Evolutionary conservation across 30 jellyfish, hydroid and myxozoan genomes (phyloP), one percentile per base, ranked within the genome.

Genomic region (Aurelia aurita complex sp. Pacific): DNA sequence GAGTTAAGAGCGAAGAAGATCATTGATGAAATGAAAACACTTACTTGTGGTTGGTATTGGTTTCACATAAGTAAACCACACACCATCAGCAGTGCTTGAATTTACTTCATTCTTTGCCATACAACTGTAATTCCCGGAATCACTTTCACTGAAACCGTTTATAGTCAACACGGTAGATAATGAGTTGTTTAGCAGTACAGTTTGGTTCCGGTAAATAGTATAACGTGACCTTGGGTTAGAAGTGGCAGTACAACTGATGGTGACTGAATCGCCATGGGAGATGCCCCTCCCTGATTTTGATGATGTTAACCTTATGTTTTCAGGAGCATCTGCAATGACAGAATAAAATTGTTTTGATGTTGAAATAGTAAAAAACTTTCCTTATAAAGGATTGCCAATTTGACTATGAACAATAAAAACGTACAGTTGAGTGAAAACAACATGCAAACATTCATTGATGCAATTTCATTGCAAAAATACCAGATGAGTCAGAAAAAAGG

Each of bases 61-160:
- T 68, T 84, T 81, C 55, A 18, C 69, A 66, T 59, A 84, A 11
- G 65, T 8, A 42, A 84, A 74, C 87, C 87, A 61, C 6, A 84
- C 82, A 29, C 93, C 93, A 6, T 33, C 81, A 53, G 65, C 67
- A 19, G 82, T 64, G 18, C 38, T 53, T n/a, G 66, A 38, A 23
- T 69, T 29, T 1, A 84, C 93, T 60, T 64, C 77, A 73, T 84
- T 84, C 53, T 36, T 43, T 17, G 77, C 83, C 74, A 74, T 33
- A 38, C 93, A 84, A 42, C 87, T 84, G 82, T 84, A 84, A 50
- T 84, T 84, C 38, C 93, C 93, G 18, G 87, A 42, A 57, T 74
- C 87, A 32, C 36, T 73, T 61, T 54, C 73, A 18, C 68, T 35
- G 55, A 84, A 84, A 18, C 82, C 36, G 43, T 69, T 11, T 29